Percentiles rank a stretch among this genome's conserved stretches.
Evolutionary conservation across 2,888 invertebrate genomes (phyloP).

Genomic region (Blastobasis adustella): DNA sequence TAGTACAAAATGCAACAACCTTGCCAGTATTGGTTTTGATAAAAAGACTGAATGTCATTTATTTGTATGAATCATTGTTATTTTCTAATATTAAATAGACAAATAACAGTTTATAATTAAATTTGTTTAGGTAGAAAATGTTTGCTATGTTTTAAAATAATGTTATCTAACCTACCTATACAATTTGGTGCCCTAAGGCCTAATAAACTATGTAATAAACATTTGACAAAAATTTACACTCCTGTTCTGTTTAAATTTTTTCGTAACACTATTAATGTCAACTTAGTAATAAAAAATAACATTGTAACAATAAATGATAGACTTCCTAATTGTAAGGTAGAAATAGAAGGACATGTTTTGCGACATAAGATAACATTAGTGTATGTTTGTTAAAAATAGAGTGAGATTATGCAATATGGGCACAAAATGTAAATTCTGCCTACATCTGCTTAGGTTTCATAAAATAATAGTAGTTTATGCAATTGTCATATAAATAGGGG

Average conservation of each 20-base stretch:
- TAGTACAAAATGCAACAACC: conserved; percentile 73
- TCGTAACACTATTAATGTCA: background rate
- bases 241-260: background rate
- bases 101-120: conserved; percentile 20
- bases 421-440: conserved; percentile 4
- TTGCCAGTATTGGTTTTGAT: conserved; percentile 74
- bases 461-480: background rate
- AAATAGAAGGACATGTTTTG: conserved; percentile 4
- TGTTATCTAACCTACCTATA: background rate
- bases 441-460: background rate
- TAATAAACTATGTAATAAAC: no score
- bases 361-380: conserved; percentile 2
- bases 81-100: conserved; percentile 46
- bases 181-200: background rate
- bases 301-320: conserved; percentile 29
- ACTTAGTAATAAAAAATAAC: conserved; percentile 12
- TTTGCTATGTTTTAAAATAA: background rate
- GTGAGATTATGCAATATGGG: conserved; percentile 28
- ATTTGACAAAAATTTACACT: no score
- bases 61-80: conserved; percentile 54
- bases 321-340: conserved; percentile 23
- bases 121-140: background rate
- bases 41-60: conserved; percentile 73
- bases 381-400: conserved; percentile 12
- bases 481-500: no score